phyloP scores from a whole-genome alignment of 2,797 vertebrate species.

The Podargus strigoides region DNA sequence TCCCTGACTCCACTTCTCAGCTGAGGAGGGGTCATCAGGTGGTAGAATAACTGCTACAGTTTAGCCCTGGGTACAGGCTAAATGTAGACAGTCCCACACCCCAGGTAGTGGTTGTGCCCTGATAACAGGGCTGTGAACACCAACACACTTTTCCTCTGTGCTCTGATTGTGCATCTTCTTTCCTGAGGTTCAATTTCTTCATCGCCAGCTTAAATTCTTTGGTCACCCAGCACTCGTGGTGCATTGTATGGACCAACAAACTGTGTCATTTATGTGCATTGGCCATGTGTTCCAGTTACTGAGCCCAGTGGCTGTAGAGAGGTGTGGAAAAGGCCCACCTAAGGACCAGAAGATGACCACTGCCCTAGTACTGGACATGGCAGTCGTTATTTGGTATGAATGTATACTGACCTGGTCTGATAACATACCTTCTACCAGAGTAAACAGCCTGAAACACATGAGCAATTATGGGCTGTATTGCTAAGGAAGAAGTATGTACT shows the following conservation, averaged over 20 bases:
- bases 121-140: neutral
- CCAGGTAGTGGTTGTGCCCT: accelerated
- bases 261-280: neutral
- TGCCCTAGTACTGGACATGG: neutral
- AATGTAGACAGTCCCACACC: too few species aligned
- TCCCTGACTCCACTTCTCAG: too few species aligned
- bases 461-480: accelerated
- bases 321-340: neutral
- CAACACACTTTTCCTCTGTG: accelerated
- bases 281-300: accelerated
- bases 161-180: neutral
- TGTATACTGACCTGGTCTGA: neutral
- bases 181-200: neutral
- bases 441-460: neutral
- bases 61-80: too few species aligned
- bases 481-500: neutral
- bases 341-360: neutral
- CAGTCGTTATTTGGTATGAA: neutral
- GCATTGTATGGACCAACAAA: neutral
- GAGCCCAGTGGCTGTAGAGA: neutral
- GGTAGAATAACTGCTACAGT: too few species aligned
- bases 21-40: too few species aligned
- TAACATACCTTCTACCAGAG: neutral
- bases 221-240: too few species aligned
- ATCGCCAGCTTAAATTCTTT: neutral